Evolutionary conservation across 2,113 vertebrate species (phyloP), one percentile per base, ranked within the genome.

Genomic region (Leucopternis melanops): DNA sequence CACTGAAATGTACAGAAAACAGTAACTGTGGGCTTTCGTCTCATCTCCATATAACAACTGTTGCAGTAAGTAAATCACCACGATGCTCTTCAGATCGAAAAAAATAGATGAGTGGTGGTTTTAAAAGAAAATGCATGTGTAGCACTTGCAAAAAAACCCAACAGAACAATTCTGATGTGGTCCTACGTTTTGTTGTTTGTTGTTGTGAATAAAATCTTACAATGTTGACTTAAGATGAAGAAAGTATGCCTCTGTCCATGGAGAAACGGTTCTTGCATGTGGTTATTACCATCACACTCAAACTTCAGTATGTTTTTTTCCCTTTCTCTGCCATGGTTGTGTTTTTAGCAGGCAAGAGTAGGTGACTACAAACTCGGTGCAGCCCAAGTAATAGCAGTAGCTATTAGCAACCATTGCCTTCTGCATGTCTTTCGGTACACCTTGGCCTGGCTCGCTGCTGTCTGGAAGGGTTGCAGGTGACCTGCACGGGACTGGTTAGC

Each of bases 401-500:
- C 72, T 82, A 1, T 29, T 36, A 15, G 55, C 36, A 65, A 2
- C 22, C 25, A 8, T 21, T 13, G 4, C 23, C 20, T 11, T 31
- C 21, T 4, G 20, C 0, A 1, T 25, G 40, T 16, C n/a, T 23
- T 34, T 10, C 1, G 3, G 1, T 21, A 4, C 3, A 3, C 47
- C 45, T 34, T n/a, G 65, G 18, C 40, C 16, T 47, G 29, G 16
- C 52, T 40, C 1, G 2, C 13, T 29, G 45, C 34, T 38, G 10
- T 57, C 16, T 3, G 3, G 22, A 16, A 6, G 38, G 34, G 13
- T 26, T 29, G 10, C 6, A 31, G 72, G 85, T 50, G 66, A 16
- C 26, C n/a, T 15, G 13, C 13, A 5, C 0, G 8, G 75, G 22
- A 14, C n/a, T 0, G 4, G 7, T n/a, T 75, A 44, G 32, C 57